Evolutionary conservation across 2,888 invertebrate genomes (phyloP).

Genomic region (Thymelicus lineola): DNA sequence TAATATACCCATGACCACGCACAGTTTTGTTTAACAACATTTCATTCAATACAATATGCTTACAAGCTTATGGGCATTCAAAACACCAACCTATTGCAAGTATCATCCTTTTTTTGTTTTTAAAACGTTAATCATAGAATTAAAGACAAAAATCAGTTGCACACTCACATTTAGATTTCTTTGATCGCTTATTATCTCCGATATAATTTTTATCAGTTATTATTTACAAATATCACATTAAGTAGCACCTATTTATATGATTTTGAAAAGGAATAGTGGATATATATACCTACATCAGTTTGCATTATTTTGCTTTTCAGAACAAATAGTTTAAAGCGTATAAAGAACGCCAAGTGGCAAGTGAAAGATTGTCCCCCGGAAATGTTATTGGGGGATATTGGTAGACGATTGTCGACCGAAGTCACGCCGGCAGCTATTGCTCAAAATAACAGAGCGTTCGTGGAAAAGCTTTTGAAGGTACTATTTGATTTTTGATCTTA

Average conservation of each 20-base stretch:
- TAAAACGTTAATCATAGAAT: background rate
- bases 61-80: constrained; percentile 16
- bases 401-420: constrained; percentile 85
- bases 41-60: constrained; percentile 5
- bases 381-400: constrained; percentile 74
- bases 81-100: background rate
- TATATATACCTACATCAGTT: background rate
- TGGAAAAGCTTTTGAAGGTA: constrained; percentile 98
- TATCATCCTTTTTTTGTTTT: background rate
- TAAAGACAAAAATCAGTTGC: background rate
- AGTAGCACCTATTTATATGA: background rate
- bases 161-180: background rate
- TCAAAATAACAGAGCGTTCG: constrained; percentile 99
- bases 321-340: constrained; percentile 86
- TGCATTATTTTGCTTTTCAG: constrained; percentile 58
- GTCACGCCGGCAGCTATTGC: constrained; percentile 95
- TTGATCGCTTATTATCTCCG: background rate
- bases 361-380: constrained; percentile 86
- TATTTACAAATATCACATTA: background rate
- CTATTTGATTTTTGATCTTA: background rate
- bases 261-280: background rate
- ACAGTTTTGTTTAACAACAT: constrained; percentile 5
- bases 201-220: background rate
- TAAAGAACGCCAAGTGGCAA: constrained; percentile 87
- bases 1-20: constrained; percentile 11